Evolutionary conservation across 2,888 invertebrate species (phyloP).

Genomic region (Drosophila multiciliata): DNA sequence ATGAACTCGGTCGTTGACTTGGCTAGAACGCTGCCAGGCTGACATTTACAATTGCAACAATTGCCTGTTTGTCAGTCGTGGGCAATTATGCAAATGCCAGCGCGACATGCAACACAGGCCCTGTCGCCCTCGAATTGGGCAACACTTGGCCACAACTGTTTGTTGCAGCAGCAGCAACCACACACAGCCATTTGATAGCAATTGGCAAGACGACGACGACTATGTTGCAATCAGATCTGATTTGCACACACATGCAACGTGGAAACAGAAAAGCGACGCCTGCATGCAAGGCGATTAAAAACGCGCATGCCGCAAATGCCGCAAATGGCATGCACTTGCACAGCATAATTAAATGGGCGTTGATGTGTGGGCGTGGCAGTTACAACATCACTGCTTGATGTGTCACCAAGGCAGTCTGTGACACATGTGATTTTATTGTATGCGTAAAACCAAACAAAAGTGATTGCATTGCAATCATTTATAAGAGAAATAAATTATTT

Average conservation of each 20-base stretch:
- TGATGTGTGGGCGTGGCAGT: conserved; percentile 31
- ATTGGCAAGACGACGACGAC: conserved; percentile 34
- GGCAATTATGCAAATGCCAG: conserved; percentile 54
- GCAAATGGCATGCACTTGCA: conserved; percentile 44
- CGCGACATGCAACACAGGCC: conserved; percentile 23
- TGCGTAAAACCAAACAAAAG: not conserved
- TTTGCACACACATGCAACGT: conserved; percentile 21
- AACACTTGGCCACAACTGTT: conserved; percentile 37
- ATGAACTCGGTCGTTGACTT: conserved; percentile 38
- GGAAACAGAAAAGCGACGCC: conserved; percentile 23
- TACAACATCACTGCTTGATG: conserved; percentile 21
- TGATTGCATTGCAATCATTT: not conserved
- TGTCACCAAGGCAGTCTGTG: conserved; percentile 35
- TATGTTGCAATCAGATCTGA: conserved; percentile 53
- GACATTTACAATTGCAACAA: conserved; percentile 53
- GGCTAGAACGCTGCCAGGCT: conserved; percentile 44
- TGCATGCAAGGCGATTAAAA: conserved; percentile 60
- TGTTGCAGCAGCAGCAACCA: conserved; percentile 14
- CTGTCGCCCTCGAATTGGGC: conserved; percentile 45
- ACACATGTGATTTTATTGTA: not conserved
- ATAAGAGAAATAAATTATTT: not conserved
- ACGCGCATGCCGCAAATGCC: conserved; percentile 27
- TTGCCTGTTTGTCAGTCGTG: conserved; percentile 24
- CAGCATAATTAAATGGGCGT: conserved; percentile 6
- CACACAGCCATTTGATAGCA: conserved; percentile 26